Base-by-base conservation (phyloP, 2,113 vertebrate species). In the Pithys albifrons region DNA sequence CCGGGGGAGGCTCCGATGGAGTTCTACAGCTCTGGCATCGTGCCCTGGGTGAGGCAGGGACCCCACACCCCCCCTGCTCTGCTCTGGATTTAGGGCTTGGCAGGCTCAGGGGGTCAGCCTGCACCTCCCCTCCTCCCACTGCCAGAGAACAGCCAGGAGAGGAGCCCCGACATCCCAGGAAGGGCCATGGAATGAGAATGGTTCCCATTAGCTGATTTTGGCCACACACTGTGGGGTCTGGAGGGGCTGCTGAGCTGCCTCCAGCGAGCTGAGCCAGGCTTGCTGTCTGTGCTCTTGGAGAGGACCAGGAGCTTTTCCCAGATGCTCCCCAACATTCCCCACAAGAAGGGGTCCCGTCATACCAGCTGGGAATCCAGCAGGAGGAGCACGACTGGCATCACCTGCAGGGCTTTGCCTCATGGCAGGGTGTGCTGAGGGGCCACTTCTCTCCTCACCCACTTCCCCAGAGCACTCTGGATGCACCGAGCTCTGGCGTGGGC, bases 201-300 rank as follows among this genome's bases (percentile, higher is more conserved):
- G 75, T 89, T 91, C 83, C 94, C 62, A 43, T 86, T 80, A 92
- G 70, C 80, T 28, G 45, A 65, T 1, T 22, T 85, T 52, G 87
- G 51, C 45, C 1, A 0, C 7, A 10, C 1, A 4, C 29, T 0
- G 12, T 14, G 35, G 41, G 27, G 12, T 41, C 41, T 39, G 24
- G 46, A 69, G 55, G 74, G 52, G 59, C 65, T 73, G 45, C 49
- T 70, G 64, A 64, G 72, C 85, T 48, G 24, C 18, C 2, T 64
- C 57, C 77, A 49, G 77, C 43, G 27, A 8, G 41, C 61, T 3
- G 14, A 78, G 49, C 48, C 46, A 43, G 37, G 39, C 22, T 45
- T 33, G 16, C 29, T 71, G 23, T 54, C 74, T 28, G 51, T 52
- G 57, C 45, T 28, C 5, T 43, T 39, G 64, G 35, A 24, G 29